Evolutionary conservation across 2,888 invertebrate genomes (phyloP).

Genomic region (Sphaeridia pumilis): DNA sequence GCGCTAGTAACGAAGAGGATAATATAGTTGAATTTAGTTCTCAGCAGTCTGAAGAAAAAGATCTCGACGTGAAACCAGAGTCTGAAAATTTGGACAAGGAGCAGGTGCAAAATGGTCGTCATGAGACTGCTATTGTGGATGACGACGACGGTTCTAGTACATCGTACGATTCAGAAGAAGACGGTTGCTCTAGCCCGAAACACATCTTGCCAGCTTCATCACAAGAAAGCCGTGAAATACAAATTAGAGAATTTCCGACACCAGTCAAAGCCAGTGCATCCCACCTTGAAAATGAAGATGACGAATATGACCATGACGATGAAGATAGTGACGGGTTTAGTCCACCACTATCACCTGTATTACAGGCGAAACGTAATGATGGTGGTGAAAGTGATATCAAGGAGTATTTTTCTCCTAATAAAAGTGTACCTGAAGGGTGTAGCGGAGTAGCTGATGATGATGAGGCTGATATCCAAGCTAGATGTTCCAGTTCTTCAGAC

Average conservation of each 20-base stretch:
- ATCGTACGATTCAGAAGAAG: not conserved
- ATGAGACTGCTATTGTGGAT: not conserved
- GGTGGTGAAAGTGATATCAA: too few species aligned
- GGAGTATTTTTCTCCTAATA: too few species aligned
- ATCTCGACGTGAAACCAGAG: not conserved
- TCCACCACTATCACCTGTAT: too few species aligned
- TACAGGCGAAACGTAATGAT: too few species aligned
- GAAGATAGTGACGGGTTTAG: not conserved
- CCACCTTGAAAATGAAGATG: conserved; percentile 4
- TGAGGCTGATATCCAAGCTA: too few species aligned
- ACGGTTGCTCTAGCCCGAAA: not conserved
- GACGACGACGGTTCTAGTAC: not conserved
- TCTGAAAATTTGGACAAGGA: too few species aligned
- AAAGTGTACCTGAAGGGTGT: too few species aligned
- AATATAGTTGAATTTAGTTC: not conserved
- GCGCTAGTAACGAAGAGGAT: not conserved
- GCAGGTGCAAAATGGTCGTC: not conserved
- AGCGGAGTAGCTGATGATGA: too few species aligned
- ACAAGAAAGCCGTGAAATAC: not conserved
- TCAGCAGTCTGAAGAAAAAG: not conserved
- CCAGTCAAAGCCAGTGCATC: conserved; percentile 2
- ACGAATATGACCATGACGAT: not conserved
- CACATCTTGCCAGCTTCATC: not conserved
- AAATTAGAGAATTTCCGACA: conserved; percentile 3
- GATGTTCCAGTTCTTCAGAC: too few species aligned